Conservation (phyloP, 2,888 invertebrate genomes). For the Latrodectus hesperus region DNA sequence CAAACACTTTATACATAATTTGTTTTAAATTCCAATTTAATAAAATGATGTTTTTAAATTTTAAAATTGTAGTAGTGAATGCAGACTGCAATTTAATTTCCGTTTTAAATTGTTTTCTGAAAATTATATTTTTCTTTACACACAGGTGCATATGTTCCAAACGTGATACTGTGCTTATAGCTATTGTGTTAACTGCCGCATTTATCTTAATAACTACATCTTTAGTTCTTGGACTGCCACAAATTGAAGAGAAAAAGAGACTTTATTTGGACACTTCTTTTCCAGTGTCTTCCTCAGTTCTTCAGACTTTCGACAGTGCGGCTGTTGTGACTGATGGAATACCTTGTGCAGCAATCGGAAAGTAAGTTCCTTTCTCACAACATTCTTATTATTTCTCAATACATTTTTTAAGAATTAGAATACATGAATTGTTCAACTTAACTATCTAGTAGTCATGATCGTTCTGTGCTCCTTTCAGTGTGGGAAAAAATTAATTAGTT, state of each 20-base stretch:
- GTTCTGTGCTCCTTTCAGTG: too few species aligned
- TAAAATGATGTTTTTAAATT: too few species aligned
- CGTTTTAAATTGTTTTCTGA: too few species aligned
- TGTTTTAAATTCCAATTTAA: too few species aligned
- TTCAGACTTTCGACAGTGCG: conserved; percentile 39
- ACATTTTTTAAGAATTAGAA: too few species aligned
- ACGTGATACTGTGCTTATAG: conserved; percentile 68
- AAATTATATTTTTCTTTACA: not conserved
- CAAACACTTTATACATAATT: too few species aligned
- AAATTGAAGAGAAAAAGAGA: conserved; percentile 53
- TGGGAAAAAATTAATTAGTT: too few species aligned
- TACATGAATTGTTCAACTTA: too few species aligned
- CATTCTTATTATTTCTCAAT: too few species aligned
- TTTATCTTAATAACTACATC: conserved; percentile 58
- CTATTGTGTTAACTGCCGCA: conserved; percentile 54
- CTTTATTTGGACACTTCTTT: conserved; percentile 63
- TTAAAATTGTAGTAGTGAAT: too few species aligned
- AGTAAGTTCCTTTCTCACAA: conserved; percentile 63
- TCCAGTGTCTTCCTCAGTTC: conserved; percentile 46
- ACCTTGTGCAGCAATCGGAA: conserved; percentile 67
- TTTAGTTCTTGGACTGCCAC: conserved; percentile 69
- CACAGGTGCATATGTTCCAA: conserved; percentile 69
- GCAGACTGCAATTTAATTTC: too few species aligned
- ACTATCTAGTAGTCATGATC: too few species aligned
- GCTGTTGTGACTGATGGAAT: conserved; percentile 63